Evolutionary conservation across 2,113 vertebrate species (phyloP).

Genomic region (Vombatus ursinus): DNA sequence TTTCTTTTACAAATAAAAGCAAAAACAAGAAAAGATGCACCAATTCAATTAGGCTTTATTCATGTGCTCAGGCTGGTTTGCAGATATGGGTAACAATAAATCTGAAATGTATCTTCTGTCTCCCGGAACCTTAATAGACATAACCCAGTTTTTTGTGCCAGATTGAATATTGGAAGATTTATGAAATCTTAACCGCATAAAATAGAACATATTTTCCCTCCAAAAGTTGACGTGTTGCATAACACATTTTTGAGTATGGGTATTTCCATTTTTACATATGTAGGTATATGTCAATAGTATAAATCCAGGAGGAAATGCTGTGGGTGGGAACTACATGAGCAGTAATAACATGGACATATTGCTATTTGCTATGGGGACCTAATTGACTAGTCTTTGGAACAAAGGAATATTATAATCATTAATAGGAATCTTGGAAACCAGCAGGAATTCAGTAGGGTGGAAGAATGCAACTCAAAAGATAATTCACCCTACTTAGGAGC

Average conservation of each 20-base stretch:
- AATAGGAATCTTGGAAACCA: neutral
- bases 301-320: neutral
- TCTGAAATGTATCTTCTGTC: constrained; percentile 40
- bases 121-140: constrained; percentile 24
- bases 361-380: neutral
- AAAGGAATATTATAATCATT: neutral
- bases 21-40: constrained; percentile 15
- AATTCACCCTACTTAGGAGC: neutral
- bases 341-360: neutral
- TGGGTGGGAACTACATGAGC: neutral
- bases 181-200: constrained; percentile 47
- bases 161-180: constrained; percentile 38
- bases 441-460: neutral
- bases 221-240: neutral
- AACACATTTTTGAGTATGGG: constrained; percentile 22
- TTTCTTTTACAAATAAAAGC: constrained; percentile 28
- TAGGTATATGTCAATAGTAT: neutral
- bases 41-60: constrained; percentile 36
- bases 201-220: constrained; percentile 20
- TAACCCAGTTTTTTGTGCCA: constrained; percentile 49
- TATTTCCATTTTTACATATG: constrained; percentile 27
- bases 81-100: constrained; percentile 42
- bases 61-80: constrained; percentile 6
- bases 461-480: neutral
- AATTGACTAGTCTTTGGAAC: neutral